Conservation (phyloP, 2,888 invertebrate species). For the Amphimallon solstitiale region DNA sequence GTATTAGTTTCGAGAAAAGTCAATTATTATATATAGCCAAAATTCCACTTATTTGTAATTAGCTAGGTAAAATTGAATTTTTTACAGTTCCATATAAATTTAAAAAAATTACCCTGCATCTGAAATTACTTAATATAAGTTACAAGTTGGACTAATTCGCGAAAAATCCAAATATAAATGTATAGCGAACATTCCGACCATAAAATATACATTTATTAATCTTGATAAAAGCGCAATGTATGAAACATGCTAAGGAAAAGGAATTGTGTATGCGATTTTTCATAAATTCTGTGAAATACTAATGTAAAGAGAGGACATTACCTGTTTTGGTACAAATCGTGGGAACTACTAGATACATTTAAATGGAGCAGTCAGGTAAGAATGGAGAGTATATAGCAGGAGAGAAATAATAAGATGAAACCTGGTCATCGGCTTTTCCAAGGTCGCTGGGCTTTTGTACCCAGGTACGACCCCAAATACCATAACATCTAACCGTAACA, state of each 20-base stretch:
- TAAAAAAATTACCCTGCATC: too few species aligned
- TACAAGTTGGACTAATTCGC: too few species aligned
- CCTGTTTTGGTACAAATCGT: constrained; percentile 35
- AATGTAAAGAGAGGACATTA: not conserved
- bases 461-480: constrained; percentile 43
- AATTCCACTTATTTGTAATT: too few species aligned
- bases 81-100: too few species aligned
- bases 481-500: constrained; percentile 34
- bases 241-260: not conserved
- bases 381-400: constrained; percentile 33
- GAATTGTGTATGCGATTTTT: not conserved
- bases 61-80: too few species aligned
- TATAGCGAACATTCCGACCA: not conserved
- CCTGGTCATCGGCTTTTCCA: constrained; percentile 49
- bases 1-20: too few species aligned
- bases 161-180: too few species aligned
- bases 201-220: not conserved
- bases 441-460: constrained; percentile 48
- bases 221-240: not conserved
- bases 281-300: not conserved
- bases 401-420: constrained; percentile 22
- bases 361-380: constrained; percentile 38
- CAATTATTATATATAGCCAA: too few species aligned
- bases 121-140: too few species aligned
- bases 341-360: constrained; percentile 39